Conservation (phyloP, 2,113 vertebrate genomes). For the Aythya baeri region DNA sequence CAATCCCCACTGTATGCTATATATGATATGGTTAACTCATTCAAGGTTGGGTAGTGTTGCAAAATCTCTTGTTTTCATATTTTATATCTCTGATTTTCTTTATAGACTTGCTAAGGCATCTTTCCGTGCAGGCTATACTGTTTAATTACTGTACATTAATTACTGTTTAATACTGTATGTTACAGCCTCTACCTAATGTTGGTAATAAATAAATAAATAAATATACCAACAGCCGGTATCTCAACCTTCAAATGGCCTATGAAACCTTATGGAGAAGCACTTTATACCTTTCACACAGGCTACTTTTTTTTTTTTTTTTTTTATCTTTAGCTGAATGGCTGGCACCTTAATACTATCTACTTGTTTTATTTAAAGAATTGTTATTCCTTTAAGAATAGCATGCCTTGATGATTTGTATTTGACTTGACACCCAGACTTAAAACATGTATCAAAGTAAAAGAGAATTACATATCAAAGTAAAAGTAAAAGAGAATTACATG, state of each 20-base stretch:
- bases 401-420: neutral
- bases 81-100: neutral
- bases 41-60: neutral
- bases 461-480: neutral
- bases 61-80: neutral
- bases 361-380: neutral
- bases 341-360: neutral
- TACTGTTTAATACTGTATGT: neutral
- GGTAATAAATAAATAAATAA: neutral
- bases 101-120: neutral
- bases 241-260: neutral
- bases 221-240: neutral
- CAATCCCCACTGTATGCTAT: neutral
- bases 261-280: neutral
- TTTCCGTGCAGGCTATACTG: neutral
- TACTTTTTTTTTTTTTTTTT: too few species aligned
- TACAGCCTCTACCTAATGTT: neutral
- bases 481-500: neutral
- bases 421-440: neutral
- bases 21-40: neutral
- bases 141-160: neutral
- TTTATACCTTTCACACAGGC: neutral
- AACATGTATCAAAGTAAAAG: neutral
- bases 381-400: neutral
- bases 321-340: neutral